Base-by-base conservation (phyloP, 2,888 invertebrate genomes). In the Rhagophthalmus giganteus region DNA sequence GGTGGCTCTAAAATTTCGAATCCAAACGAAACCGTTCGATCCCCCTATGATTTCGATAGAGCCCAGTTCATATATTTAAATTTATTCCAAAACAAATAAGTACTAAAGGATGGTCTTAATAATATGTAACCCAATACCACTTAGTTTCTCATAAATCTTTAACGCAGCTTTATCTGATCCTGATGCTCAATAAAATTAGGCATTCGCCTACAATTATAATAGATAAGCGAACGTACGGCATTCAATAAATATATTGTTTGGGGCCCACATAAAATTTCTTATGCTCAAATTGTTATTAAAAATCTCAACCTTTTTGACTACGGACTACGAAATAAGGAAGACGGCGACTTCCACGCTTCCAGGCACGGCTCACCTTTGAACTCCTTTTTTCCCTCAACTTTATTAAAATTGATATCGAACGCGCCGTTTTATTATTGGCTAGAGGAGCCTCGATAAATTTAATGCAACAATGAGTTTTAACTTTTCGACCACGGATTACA, bases 71-170 rank as follows among this genome's bases (percentile, higher is more conserved):
- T 35, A 32, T 57, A 60, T 60, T 60, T 55, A 60, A 59, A 60
- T 59, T 57, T 60, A 57, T 59, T 57, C 59, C 28, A 55, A 59
- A 58, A 53, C 56, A 59, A 61, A 61, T 59, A n/a, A n/a, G n/a
- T n/a, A 61, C 54, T 55, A 45, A 47, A 58, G 52, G 57, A 58
- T 58, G 57, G 56, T 42, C 49, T 49, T 62, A 62, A 62, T 61
- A 62, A 62, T 56, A 58, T 56, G 61, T 62, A 62, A 62, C 59
- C 54, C 56, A 57, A 62, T 53, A 57, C 57, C 59, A 60, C 56
- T 61, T 61, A 62, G 52, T 61, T 59, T 58, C 55, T 58, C 58
- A 62, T 61, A 61, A 61, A 62, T 62, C 60, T 58, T 56, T 41
- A 27, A n/a, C 34, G 25, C 40, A 57, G 44, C 37, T 41, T 49